A percentile compares a stretch with the other conserved stretches of the same genome.
phyloP scores from a whole-genome alignment of 2,113 vertebrate genomes.

The Nothoprocta pentlandii region DNA sequence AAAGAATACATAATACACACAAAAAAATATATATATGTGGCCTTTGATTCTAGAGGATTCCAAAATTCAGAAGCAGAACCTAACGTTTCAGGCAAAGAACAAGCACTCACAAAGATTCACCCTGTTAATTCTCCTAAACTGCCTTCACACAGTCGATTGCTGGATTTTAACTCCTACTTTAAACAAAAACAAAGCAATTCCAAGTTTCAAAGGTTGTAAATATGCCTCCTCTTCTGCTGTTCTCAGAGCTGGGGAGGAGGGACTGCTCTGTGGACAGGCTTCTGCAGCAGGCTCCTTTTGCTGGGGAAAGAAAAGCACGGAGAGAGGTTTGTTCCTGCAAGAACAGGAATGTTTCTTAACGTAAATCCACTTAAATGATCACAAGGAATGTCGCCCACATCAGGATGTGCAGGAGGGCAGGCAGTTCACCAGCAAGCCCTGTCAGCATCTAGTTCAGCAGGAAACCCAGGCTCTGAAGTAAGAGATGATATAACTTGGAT shows the following conservation, averaged over 20 bases:
- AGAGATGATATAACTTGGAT: not conserved
- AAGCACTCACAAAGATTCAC: not conserved
- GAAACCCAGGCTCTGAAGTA: not conserved
- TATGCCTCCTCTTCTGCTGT: not conserved
- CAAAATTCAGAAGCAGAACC: not conserved
- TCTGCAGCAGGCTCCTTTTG: not conserved
- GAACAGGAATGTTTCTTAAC: not conserved
- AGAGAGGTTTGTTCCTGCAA: not conserved
- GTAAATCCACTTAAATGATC: not conserved
- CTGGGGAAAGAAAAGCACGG: not conserved
- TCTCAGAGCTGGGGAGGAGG: not conserved
- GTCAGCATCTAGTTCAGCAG: not conserved
- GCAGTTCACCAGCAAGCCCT: not conserved
- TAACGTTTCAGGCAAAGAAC: not conserved
- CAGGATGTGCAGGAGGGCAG: not conserved
- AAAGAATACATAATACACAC: rapidly evolving
- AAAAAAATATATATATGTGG: not conserved
- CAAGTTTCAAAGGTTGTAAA: not conserved
- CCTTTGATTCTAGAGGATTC: not conserved
- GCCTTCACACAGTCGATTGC: not conserved
- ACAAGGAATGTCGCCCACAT: not conserved
- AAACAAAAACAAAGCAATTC: not conserved
- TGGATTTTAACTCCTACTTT: not conserved
- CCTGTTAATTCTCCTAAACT: not conserved
- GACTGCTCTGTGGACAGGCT: not conserved